Evolutionary conservation across 1,140 invertebrate genomes (phyloP).

Genomic region (Caenorhabditis brenneri): DNA sequence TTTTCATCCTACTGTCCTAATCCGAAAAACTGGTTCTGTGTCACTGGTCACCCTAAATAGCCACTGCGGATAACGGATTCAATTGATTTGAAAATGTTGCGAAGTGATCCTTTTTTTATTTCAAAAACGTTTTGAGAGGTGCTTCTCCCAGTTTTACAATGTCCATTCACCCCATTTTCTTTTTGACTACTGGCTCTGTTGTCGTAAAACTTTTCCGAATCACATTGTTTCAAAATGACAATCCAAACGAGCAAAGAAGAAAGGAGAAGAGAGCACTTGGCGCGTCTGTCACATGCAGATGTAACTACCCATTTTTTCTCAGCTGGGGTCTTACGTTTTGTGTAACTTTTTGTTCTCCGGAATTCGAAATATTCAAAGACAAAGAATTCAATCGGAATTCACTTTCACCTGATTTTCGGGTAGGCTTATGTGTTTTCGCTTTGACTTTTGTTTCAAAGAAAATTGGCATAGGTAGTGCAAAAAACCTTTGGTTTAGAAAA

Average conservation of each 20-base stretch:
- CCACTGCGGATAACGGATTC: background rate
- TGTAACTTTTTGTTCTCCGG: background rate
- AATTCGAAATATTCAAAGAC: background rate
- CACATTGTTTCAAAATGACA: constrained; percentile 43
- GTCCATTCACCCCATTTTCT: background rate
- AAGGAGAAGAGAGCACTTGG: constrained; percentile 5
- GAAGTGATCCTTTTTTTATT: background rate
- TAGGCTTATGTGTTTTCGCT: too few relatives aligned
- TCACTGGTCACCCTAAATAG: background rate
- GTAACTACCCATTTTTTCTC: constrained; percentile 29
- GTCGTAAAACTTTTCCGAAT: constrained; percentile 40
- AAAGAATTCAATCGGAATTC: too few relatives aligned
- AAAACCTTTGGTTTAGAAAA: too few relatives aligned
- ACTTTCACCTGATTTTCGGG: too few relatives aligned
- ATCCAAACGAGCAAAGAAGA: constrained; percentile 21
- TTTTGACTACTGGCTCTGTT: background rate
- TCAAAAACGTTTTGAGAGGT: too few relatives aligned
- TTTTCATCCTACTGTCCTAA: too few relatives aligned
- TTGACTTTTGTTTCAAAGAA: too few relatives aligned
- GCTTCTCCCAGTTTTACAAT: background rate
- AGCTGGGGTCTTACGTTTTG: constrained; percentile 3
- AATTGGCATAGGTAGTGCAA: too few relatives aligned
- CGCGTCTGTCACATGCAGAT: constrained; percentile 30
- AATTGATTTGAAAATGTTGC: background rate
- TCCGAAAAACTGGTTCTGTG: constrained; percentile 32